A percentile compares a stretch with the other conserved stretches of the same genome.
These are phyloP conservation scores for Myotis daubentonii DNA, from an alignment of 2,797 vertebrate species.

Conservation along the genomic window DNA sequence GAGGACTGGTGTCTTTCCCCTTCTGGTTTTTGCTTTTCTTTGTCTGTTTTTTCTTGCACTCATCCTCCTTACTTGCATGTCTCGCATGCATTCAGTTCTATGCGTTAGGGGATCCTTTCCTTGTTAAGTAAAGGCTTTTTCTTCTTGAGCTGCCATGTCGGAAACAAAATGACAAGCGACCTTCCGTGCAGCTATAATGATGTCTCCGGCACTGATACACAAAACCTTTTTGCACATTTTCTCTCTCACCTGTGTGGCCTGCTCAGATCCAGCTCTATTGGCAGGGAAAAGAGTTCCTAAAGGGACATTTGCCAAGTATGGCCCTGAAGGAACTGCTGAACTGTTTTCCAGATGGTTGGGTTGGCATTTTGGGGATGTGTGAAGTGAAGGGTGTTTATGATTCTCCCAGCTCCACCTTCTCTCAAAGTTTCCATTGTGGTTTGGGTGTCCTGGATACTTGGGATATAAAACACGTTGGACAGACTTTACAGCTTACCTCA, in stretches of 20 bases:
- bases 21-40: background rate
- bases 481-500: background rate
- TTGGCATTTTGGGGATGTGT: background rate
- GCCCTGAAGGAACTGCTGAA: background rate
- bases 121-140: background rate
- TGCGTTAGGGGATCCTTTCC: background rate
- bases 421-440: conserved; percentile 24
- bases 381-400: background rate
- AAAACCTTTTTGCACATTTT: background rate
- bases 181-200: background rate
- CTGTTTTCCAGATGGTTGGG: conserved; percentile 7
- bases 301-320: background rate
- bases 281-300: background rate
- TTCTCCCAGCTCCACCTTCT: background rate
- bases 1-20: background rate
- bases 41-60: background rate
- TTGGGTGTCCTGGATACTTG: background rate
- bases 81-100: background rate
- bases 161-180: background rate
- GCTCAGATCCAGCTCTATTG: too few species aligned
- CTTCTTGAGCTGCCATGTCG: background rate
- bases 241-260: background rate
- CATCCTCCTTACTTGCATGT: background rate
- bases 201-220: background rate
- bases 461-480: background rate